These are phyloP conservation scores for Aplysia californica DNA, from an alignment of 1,140 invertebrate genomes.

Conservation along the genomic window DNA sequence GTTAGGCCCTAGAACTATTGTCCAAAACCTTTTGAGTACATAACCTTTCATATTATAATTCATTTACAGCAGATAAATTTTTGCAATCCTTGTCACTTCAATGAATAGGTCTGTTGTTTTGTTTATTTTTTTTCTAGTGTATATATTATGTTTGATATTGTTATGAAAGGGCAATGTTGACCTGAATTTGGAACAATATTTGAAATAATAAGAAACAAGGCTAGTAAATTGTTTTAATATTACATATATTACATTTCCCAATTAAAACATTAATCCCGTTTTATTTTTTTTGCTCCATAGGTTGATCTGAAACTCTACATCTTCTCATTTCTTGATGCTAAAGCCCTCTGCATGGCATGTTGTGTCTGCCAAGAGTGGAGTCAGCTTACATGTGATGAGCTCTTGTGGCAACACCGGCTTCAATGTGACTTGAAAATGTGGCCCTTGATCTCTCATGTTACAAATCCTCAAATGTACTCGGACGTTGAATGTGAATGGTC, in stretches of 20 bases:
- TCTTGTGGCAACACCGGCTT: conserved; percentile 49
- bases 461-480: conserved; percentile 55
- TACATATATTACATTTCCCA: no score
- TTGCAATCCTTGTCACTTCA: neutral
- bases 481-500: conserved; percentile 58
- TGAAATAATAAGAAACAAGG: no score
- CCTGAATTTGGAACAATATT: no score
- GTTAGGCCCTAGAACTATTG: no score
- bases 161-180: no score
- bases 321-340: conserved; percentile 53
- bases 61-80: no score
- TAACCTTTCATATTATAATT: no score
- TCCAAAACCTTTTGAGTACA: no score
- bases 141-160: no score
- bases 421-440: conserved; percentile 42
- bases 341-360: conserved; percentile 43
- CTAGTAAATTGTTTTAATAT: no score
- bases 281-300: no score
- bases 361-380: conserved; percentile 53
- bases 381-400: conserved; percentile 47
- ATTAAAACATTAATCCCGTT: no score
- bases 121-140: neutral
- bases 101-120: neutral
- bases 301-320: conserved; percentile 50
- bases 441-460: conserved; percentile 51